Evolutionary conservation across 2,888 invertebrate genomes (phyloP).

Genomic region (Gnatocerus cornutus): DNA sequence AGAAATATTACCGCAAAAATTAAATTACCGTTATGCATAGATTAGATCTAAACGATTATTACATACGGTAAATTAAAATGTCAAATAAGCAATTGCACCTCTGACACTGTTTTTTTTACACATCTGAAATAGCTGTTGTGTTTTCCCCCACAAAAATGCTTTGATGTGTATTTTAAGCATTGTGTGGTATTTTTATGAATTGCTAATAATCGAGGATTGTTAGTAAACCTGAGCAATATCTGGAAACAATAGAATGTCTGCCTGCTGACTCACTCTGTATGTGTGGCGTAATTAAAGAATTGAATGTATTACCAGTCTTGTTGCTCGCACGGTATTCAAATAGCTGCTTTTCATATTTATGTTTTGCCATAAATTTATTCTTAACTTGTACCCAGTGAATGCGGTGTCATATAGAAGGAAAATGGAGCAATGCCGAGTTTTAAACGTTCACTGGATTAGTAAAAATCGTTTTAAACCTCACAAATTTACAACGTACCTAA

Average conservation of each 20-base stretch:
- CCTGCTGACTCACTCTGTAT: slow-evolving; percentile 36
- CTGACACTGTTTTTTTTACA: slow-evolving; percentile 21
- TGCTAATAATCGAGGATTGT: slow-evolving; percentile 1
- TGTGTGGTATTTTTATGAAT: slow-evolving; percentile 7
- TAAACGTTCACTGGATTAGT: background rate
- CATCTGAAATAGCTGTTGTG: background rate
- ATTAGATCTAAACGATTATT: slow-evolving; percentile 36
- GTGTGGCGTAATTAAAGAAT: slow-evolving; percentile 17
- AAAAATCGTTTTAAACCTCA: background rate
- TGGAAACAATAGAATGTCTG: slow-evolving; percentile 22
- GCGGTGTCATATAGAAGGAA: slow-evolving; percentile 13
- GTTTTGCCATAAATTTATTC: slow-evolving; percentile 40
- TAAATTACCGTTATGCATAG: slow-evolving; percentile 30
- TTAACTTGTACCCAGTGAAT: slow-evolving; percentile 22
- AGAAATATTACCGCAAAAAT: slow-evolving; percentile 33
- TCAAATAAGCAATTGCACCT: slow-evolving; percentile 22
- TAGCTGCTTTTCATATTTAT: slow-evolving; percentile 35
- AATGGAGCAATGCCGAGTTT: slow-evolving; percentile 20
- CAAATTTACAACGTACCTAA: background rate
- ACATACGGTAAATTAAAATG: slow-evolving; percentile 27
- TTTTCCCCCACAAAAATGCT: background rate
- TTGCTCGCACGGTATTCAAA: slow-evolving; percentile 7
- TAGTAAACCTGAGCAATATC: slow-evolving; percentile 5
- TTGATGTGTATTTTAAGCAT: background rate
- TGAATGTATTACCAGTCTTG: slow-evolving; percentile 15